Percentiles rank a stretch among this genome's conserved stretches.
phyloP scores from a whole-genome alignment of 1,140 invertebrate species.

The Cardiocondyla obscurior region DNA sequence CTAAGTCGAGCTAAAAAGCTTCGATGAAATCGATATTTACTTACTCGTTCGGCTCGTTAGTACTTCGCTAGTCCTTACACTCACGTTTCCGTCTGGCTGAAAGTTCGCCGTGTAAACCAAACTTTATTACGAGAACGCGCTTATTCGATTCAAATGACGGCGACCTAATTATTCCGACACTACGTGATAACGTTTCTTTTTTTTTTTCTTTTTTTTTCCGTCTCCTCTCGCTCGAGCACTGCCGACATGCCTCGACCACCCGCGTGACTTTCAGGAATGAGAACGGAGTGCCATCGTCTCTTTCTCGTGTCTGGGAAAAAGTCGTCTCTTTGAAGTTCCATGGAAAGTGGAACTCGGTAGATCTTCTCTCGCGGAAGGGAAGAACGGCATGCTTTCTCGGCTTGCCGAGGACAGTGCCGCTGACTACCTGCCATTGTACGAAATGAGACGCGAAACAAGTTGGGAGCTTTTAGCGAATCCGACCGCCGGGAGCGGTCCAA shows the following conservation, averaged over 20 bases:
- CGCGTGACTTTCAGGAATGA: not conserved
- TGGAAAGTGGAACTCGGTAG: conserved; percentile 36
- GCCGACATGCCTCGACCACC: not conserved
- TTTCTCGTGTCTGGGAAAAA: conserved; percentile 22
- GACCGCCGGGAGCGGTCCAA: not conserved
- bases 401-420: not conserved
- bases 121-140: conserved; percentile 15
- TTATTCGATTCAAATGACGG: conserved; percentile 30
- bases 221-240: not conserved
- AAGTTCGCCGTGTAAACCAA: not conserved
- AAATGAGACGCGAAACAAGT: conserved; percentile 26
- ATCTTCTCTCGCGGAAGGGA: conserved; percentile 4
- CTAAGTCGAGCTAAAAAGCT: not conserved
- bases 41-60: not conserved
- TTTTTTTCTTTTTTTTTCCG: not conserved
- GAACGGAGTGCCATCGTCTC: not conserved
- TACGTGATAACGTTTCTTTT: not conserved
- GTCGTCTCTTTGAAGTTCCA: conserved; percentile 45
- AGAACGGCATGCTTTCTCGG: conserved; percentile 11
- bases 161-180: conserved; percentile 35
- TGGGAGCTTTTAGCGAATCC: conserved; percentile 29
- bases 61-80: not conserved
- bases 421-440: conserved; percentile 23
- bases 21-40: not conserved
- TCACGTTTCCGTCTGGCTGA: not conserved